These are phyloP conservation scores for Hemicordylus capensis DNA, from an alignment of 2,113 vertebrate genomes.

Conservation along the genomic window DNA sequence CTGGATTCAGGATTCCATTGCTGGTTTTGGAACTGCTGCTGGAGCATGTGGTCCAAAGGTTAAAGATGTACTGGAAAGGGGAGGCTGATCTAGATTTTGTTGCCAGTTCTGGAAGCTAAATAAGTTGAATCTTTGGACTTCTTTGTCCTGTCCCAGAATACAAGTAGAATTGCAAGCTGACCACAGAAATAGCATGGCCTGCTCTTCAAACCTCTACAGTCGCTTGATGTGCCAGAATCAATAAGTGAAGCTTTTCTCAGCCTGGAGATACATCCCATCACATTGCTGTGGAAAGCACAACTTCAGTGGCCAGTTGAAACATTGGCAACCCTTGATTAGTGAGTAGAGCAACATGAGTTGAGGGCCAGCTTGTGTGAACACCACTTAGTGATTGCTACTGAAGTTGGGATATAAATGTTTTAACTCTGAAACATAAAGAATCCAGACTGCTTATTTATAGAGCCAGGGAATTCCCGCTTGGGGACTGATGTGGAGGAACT, in stretches of 20 bases:
- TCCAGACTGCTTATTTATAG: slow-evolving; percentile 1
- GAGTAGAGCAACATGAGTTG: neutral
- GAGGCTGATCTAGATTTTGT: neutral
- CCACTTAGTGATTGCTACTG: neutral
- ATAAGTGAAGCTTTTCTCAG: neutral
- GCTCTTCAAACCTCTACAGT: neutral
- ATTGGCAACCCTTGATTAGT: neutral
- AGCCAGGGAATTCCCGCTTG: neutral
- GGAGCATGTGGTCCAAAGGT: neutral
- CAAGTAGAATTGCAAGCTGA: neutral
- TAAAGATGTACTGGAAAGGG: neutral
- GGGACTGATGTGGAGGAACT: neutral
- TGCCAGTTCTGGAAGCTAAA: neutral
- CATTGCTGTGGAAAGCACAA: neutral
- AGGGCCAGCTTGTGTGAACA: neutral
- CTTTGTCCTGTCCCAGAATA: neutral
- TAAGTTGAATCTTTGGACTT: neutral
- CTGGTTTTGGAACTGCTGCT: neutral
- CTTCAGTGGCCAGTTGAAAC: neutral
- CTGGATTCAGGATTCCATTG: neutral
- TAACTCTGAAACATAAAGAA: neutral
- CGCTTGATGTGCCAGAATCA: neutral
- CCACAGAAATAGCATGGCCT: neutral
- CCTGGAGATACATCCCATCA: neutral
- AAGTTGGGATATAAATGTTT: neutral